phyloP scores from a whole-genome alignment of 2,888 invertebrate species.

The Epinotia demarniana region DNA sequence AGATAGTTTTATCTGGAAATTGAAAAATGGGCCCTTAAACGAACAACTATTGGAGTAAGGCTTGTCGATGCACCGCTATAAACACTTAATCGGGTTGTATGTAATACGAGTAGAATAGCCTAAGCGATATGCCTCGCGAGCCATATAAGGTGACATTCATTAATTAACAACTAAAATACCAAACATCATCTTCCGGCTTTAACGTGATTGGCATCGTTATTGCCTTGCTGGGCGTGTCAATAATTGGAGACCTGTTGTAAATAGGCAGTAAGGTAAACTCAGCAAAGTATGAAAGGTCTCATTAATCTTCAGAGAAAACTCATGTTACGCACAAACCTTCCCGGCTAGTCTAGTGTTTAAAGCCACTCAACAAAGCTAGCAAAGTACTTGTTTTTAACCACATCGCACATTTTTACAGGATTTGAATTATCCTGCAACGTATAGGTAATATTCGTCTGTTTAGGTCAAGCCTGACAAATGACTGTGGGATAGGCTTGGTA shows the following conservation, averaged over 20 bases:
- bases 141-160: neutral
- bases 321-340: slow-evolving; percentile 6
- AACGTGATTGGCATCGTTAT: neutral
- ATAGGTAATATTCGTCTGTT: neutral
- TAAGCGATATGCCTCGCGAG: neutral
- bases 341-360: neutral
- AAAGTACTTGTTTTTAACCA: slow-evolving; percentile 6
- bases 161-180: neutral
- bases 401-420: neutral
- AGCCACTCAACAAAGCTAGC: neutral
- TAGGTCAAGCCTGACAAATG: no score
- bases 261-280: neutral
- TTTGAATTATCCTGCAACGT: neutral
- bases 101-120: no score
- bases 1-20: no score
- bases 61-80: neutral
- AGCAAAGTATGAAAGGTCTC: neutral
- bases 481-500: no score
- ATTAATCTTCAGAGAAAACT: neutral
- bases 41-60: no score
- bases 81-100: no score
- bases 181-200: neutral
- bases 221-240: neutral
- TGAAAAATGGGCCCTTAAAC: no score
- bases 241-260: neutral